These are phyloP conservation scores for Deroptyus accipitrinus DNA, from an alignment of 2,113 vertebrate genomes.

Conservation along the genomic window DNA sequence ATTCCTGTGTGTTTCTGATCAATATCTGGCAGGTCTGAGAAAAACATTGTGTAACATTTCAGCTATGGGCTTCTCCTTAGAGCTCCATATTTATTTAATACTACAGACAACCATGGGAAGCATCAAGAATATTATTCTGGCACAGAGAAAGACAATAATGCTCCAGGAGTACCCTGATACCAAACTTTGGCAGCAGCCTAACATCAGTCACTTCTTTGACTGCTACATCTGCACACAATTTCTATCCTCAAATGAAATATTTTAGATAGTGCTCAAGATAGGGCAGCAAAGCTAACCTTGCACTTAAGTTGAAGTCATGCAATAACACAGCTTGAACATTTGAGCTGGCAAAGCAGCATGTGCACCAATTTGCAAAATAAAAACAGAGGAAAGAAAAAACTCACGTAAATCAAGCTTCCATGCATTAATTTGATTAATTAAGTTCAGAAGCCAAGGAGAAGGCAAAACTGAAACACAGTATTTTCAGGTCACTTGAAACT, in stretches of 20 bases:
- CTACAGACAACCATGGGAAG: neutral
- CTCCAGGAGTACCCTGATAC: neutral
- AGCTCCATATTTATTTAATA: neutral
- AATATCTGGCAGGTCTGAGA: neutral
- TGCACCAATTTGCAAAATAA: neutral
- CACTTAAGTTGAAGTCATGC: neutral
- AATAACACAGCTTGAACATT: neutral
- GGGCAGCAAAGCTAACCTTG: neutral
- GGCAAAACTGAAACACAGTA: neutral
- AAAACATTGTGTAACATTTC: neutral
- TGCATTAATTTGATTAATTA: neutral
- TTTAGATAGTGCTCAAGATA: neutral
- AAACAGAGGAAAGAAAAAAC: rapidly evolving
- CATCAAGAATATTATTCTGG: neutral
- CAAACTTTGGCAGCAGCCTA: neutral
- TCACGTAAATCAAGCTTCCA: neutral
- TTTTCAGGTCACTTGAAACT: neutral
- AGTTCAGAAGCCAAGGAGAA: neutral
- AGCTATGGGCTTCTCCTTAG: neutral
- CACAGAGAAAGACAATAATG: neutral
- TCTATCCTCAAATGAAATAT: neutral
- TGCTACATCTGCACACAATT: neutral
- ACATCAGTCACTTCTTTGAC: neutral
- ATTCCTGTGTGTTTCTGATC: neutral
- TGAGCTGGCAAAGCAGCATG: rapidly evolving